Percentiles rank a stretch among this genome's conserved stretches.
phyloP scores from a whole-genome alignment of 2,888 invertebrate genomes.

The Xestia c-nigrum region DNA sequence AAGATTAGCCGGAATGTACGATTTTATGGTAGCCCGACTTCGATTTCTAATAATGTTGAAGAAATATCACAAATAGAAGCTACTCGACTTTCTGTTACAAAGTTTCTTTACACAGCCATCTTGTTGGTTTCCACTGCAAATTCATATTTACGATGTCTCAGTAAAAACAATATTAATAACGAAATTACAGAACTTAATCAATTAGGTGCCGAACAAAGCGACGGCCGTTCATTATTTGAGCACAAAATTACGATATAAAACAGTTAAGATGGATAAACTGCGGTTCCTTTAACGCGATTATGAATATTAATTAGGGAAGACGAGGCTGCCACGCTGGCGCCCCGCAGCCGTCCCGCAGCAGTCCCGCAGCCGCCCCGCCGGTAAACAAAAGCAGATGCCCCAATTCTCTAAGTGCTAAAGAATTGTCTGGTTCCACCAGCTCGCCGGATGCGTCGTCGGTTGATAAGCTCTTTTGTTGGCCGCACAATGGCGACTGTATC shows the following conservation, averaged over 20 bases:
- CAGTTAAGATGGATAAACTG: constrained; percentile 73
- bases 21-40: constrained; percentile 2
- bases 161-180: constrained; percentile 63
- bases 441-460: constrained; percentile 59
- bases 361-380: constrained; percentile 23
- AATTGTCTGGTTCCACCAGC: constrained; percentile 62
- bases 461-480: constrained; percentile 65
- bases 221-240: constrained; percentile 65
- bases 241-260: constrained; percentile 73
- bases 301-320: constrained; percentile 78
- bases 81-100: neutral
- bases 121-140: constrained; percentile 20
- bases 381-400: constrained; percentile 79
- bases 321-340: constrained; percentile 42
- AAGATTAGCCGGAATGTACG: constrained; percentile 23
- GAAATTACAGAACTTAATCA: constrained; percentile 69
- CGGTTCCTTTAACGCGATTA: constrained; percentile 79
- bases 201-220: constrained; percentile 65
- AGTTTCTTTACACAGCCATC: constrained; percentile 6
- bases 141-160: constrained; percentile 46
- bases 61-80: neutral
- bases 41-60: constrained; percentile 8
- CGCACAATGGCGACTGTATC: constrained; percentile 59
- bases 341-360: constrained; percentile 35
- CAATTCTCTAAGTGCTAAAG: constrained; percentile 75